Percentiles rank a stretch among this genome's conserved stretches.
phyloP scores from a whole-genome alignment of 1,140 invertebrate species.

The Myzus persicae region DNA sequence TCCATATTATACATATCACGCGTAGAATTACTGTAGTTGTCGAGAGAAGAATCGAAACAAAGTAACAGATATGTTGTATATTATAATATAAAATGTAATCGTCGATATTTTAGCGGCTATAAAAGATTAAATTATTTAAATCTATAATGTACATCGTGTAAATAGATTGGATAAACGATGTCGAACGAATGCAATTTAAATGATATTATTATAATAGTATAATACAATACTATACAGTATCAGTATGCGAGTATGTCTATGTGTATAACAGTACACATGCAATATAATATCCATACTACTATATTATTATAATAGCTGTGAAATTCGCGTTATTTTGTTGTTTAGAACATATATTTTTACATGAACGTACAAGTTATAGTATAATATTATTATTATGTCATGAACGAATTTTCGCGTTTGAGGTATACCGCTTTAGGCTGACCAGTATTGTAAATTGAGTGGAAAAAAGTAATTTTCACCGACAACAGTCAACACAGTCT shows the following conservation, averaged over 20 bases:
- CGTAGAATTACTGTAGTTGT: neutral
- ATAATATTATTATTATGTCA: neutral
- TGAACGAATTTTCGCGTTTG: neutral
- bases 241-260: neutral
- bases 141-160: neutral
- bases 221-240: neutral
- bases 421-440: neutral
- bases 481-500: neutral
- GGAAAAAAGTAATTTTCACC: neutral
- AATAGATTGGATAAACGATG: neutral
- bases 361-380: neutral
- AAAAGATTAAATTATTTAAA: neutral
- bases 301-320: conserved; percentile 23
- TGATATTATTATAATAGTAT: neutral
- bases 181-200: conserved; percentile 16
- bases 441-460: neutral
- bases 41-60: neutral
- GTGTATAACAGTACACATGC: neutral
- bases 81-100: too few species aligned
- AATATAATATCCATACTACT: neutral
- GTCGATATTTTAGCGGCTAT: neutral
- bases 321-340: conserved; percentile 9
- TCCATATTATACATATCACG: neutral
- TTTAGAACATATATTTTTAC: neutral
- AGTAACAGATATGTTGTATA: neutral